Evolutionary conservation across 2,113 vertebrate species (phyloP), one percentile per base, ranked within the genome.

Genomic region (Cacatua alba): DNA sequence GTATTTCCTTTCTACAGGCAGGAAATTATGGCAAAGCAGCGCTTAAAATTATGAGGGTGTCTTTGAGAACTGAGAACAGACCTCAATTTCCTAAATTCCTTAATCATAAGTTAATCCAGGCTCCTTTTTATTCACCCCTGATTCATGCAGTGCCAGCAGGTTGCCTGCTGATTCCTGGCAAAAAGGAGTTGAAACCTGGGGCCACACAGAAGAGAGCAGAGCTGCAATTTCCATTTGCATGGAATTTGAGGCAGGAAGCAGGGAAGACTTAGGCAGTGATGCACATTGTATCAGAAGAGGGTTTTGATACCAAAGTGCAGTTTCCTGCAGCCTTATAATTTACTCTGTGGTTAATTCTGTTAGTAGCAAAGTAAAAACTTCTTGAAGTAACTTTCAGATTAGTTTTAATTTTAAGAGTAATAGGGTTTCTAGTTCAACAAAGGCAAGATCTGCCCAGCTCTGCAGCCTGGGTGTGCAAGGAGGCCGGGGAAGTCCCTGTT

Each of bases 401-500:
- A 13, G 7, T 39, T 83, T 72, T 44, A 35, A 11, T 77, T 67
- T 39, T 20, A 55, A 68, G 33, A 67, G 12, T 15, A 11, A 5
- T 26, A 41, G 18, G 37, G 18, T n/a, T 86, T 92, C 49, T 69
- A 10, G 7, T 41, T 76, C 21, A 37, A 7, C 55, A 71, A 11
- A 86, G 77, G 74, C 21, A 46, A 69, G 84, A 53, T 62, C 86
- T 53, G 86, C 53, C 91, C 43, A 67, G 85, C 37, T 70, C 35
- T 86, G 80, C 49, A 0, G 13, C 24, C 68, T 57, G 90, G 77
- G 65, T 25, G 90, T 92, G 68, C 0, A 1, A 79, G 87, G 72
- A 60, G 79, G 13, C 55, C 28, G 48, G 88, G 95, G 90, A 94
- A 64, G 91, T 86, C 46, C 39, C n/a, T 31, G 70, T 85, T 95